These are phyloP conservation scores for Agrochola macilenta DNA, from an alignment of 2,888 invertebrate genomes.

Conservation along the genomic window DNA sequence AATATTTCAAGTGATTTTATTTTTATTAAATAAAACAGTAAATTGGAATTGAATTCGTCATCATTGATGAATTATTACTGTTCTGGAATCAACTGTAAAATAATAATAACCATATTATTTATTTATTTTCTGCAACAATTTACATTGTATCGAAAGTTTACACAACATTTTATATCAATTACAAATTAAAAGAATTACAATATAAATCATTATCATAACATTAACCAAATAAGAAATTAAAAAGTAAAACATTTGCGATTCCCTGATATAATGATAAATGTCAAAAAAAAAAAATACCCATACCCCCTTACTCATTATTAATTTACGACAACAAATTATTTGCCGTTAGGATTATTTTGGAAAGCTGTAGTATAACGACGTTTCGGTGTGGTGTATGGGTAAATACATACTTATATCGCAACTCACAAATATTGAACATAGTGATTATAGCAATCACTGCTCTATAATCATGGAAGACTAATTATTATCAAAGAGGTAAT, in stretches of 20 bases:
- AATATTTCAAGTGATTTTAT: background rate
- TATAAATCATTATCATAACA: no score
- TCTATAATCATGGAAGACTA: background rate
- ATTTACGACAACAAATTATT: conserved; percentile 3
- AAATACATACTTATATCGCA: background rate
- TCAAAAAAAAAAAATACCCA: no score
- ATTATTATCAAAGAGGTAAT: conserved; percentile 2
- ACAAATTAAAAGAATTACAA: no score
- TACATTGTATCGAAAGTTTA: no score
- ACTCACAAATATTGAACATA: conserved; percentile 7
- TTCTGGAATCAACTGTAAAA: background rate
- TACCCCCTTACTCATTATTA: conserved; percentile 3
- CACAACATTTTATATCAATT: no score
- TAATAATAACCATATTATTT: conserved; percentile 4
- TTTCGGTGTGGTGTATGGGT: background rate
- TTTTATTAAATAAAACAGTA: background rate
- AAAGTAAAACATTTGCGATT: no score
- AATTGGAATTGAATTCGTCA: conserved; percentile 1
- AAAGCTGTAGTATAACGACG: background rate
- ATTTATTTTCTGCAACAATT: no score
- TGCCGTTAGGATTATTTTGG: background rate
- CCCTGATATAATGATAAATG: no score
- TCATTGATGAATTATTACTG: conserved; percentile 4
- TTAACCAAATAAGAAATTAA: no score
- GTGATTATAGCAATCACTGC: conserved; percentile 2